These are phyloP conservation scores for Agriotes lineatus DNA, from an alignment of 2,888 invertebrate genomes.

Conservation along the genomic window DNA sequence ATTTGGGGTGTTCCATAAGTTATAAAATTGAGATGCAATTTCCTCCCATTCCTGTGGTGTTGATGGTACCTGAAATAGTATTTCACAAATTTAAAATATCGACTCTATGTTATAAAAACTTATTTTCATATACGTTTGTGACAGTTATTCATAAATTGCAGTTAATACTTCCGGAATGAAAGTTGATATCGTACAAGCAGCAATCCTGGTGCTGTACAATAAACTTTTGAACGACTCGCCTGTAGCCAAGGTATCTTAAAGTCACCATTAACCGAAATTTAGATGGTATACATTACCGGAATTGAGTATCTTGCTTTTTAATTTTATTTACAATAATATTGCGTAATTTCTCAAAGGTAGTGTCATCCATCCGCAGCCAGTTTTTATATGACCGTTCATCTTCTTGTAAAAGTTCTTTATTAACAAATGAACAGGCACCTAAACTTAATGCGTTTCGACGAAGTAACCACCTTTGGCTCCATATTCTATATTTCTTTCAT, in stretches of 20 bases:
- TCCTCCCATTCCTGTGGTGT: no score
- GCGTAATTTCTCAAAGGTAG: neutral
- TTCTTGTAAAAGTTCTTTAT: constrained; percentile 6
- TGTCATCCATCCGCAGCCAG: constrained; percentile 20
- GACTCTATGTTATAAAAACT: no score
- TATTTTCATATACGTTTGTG: no score
- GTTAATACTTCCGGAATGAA: no score
- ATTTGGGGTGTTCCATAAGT: no score
- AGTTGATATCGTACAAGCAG: neutral
- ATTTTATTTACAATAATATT: neutral
- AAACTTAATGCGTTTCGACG: constrained; percentile 16
- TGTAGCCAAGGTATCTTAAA: neutral
- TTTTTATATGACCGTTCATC: neutral
- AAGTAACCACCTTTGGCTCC: constrained; percentile 2
- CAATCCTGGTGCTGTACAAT: constrained; percentile 16
- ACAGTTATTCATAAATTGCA: no score
- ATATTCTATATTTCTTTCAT: constrained; percentile 39
- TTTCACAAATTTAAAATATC: no score
- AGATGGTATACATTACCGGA: neutral
- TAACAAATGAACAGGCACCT: constrained; percentile 17
- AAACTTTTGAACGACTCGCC: constrained; percentile 16
- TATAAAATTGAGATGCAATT: no score
- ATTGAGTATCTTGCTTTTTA: constrained; percentile 4
- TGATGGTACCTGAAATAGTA: no score
- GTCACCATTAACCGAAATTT: neutral